Conservation (phyloP, 2,113 vertebrate genomes). For the Passerina amoena region DNA sequence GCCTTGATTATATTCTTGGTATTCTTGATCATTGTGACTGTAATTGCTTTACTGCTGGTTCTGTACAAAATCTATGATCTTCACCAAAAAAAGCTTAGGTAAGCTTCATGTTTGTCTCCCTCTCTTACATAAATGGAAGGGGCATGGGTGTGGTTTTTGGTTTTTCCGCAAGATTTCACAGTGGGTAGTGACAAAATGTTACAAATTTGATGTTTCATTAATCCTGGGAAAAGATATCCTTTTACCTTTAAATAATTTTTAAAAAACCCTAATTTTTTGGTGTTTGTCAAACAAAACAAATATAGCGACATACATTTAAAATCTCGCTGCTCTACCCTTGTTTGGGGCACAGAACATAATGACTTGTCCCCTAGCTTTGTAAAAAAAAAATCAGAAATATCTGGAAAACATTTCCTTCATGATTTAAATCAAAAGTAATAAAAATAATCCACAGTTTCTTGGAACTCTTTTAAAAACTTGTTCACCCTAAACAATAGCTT, state of each 20-base stretch:
- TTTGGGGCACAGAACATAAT: background rate
- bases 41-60: conserved; percentile 85
- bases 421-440: background rate
- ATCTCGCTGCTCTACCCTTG: background rate
- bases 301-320: background rate
- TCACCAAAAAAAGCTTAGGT: conserved; percentile 80
- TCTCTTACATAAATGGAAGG: background rate
- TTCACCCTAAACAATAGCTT: background rate
- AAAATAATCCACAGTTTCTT: background rate
- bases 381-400: background rate
- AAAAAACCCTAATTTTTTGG: background rate
- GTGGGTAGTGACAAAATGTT: background rate
- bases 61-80: conserved; percentile 89
- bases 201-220: background rate
- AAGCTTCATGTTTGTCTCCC: conserved; percentile 2
- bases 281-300: background rate
- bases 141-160: background rate
- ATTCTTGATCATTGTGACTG: conserved; percentile 86
- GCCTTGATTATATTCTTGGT: conserved; percentile 85
- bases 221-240: background rate
- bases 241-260: background rate
- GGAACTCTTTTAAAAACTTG: background rate
- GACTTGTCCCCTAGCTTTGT: background rate
- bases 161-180: background rate
- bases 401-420: background rate